Evolutionary conservation across 2,113 vertebrate genomes (phyloP).

Genomic region (Leptobrachium leishanense): DNA sequence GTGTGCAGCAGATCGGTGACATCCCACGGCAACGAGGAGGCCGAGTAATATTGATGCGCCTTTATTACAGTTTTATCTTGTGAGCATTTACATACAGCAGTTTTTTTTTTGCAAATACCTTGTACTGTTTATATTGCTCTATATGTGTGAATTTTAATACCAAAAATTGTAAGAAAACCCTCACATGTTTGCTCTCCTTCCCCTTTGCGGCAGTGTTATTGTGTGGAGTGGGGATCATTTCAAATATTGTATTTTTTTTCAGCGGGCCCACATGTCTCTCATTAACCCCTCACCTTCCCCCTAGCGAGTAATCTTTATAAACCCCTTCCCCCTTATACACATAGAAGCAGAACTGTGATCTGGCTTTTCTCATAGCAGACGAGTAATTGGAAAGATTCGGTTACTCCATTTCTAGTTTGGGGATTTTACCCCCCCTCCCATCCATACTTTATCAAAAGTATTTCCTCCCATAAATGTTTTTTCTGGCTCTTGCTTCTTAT

Average conservation of each 20-base stretch:
- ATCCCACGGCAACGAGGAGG: too few relatives aligned
- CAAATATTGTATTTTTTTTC: neutral
- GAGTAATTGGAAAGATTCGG: slow-evolving; percentile 19
- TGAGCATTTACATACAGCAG: too few relatives aligned
- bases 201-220: neutral
- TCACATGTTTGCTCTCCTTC: neutral
- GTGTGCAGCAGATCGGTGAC: too few relatives aligned
- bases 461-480: neutral
- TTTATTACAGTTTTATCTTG: too few relatives aligned
- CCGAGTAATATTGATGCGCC: too few relatives aligned
- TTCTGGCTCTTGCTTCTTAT: neutral
- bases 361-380: slow-evolving; percentile 25
- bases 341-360: slow-evolving; percentile 20
- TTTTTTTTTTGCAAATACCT: too few relatives aligned
- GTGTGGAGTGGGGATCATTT: neutral
- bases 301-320: neutral
- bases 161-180: too few relatives aligned
- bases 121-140: too few relatives aligned
- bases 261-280: slow-evolving; percentile 26
- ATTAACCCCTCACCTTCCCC: slow-evolving; percentile 35
- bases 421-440: neutral
- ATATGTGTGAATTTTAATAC: too few relatives aligned
- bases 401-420: slow-evolving; percentile 20
- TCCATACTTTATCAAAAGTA: slow-evolving; percentile 13
- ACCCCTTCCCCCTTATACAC: neutral